Evolutionary conservation across 1,140 invertebrate species (phyloP).

Genomic region (Drosophila takahashii): DNA sequence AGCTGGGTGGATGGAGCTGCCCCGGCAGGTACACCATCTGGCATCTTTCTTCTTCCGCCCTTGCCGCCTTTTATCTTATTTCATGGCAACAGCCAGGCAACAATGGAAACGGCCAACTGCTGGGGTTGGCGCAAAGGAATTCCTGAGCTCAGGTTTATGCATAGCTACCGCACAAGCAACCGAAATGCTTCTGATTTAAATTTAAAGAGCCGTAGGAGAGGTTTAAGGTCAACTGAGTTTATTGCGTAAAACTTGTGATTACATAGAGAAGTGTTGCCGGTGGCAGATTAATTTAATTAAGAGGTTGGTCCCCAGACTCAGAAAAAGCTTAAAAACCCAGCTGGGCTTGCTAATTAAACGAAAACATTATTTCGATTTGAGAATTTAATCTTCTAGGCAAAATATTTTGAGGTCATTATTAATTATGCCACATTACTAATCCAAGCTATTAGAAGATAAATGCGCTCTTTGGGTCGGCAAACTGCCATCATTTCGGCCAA

Average conservation of each 20-base stretch:
- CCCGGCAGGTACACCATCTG: conserved; percentile 27
- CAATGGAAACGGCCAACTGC: conserved; percentile 50
- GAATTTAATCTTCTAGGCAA: not conserved
- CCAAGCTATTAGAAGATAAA: not conserved
- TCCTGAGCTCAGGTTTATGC: conserved; percentile 40
- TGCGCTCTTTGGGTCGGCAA: not conserved
- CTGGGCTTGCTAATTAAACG: conserved; percentile 3
- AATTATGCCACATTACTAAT: not conserved
- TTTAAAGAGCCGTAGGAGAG: conserved; percentile 31
- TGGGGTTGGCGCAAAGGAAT: conserved; percentile 42
- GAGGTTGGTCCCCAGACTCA: not conserved
- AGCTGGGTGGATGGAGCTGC: conserved; percentile 4
- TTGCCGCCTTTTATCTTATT: conserved; percentile 42
- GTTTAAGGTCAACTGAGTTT: conserved; percentile 24
- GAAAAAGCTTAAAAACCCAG: conserved; percentile 9
- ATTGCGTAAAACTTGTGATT: conserved; percentile 11
- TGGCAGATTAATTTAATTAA: not conserved
- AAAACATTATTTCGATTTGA: conserved; percentile 9
- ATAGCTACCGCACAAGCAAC: conserved; percentile 35
- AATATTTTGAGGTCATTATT: not conserved
- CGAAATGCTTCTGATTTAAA: conserved; percentile 31
- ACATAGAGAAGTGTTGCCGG: not conserved
- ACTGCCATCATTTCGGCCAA: not conserved
- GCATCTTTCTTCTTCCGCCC: conserved; percentile 39
- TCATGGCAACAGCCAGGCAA: conserved; percentile 37